These are phyloP conservation scores for Cassiopea xamachana DNA, from an alignment of 30 jellyfish, hydroid and myxozoan species.

Conservation along the genomic window DNA sequence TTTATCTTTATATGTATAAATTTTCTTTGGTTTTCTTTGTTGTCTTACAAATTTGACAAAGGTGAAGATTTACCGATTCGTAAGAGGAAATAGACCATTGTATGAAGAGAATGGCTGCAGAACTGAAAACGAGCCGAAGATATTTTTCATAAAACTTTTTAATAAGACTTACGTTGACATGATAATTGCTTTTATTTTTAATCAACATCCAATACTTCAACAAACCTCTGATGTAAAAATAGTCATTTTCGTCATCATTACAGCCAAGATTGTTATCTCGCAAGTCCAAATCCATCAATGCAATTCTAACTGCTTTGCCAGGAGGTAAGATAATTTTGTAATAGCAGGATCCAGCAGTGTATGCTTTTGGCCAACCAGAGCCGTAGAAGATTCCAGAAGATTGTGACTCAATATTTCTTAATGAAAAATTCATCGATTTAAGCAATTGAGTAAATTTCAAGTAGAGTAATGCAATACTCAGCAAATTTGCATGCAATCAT, in stretches of 20 bases:
- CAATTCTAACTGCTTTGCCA: background rate
- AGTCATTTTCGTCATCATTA: background rate
- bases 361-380: slow-evolving; percentile 26
- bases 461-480: too few relatives aligned
- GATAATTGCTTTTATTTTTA: too few relatives aligned
- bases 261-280: background rate
- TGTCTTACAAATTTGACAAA: too few relatives aligned
- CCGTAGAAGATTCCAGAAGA: background rate
- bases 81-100: too few relatives aligned
- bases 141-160: too few relatives aligned
- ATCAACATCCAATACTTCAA: background rate
- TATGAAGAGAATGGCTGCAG: too few relatives aligned
- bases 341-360: background rate
- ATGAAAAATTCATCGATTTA: background rate
- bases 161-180: too few relatives aligned
- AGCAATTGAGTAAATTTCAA: background rate
- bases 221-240: background rate
- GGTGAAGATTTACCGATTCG: too few relatives aligned
- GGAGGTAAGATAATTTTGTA: background rate
- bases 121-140: too few relatives aligned
- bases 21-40: too few relatives aligned
- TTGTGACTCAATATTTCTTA: background rate
- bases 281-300: slow-evolving; percentile 1
- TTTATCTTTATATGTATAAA: too few relatives aligned
- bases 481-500: too few relatives aligned